Percentiles rank a stretch among this genome's conserved stretches.
These are phyloP conservation scores for Cephus runcator DNA, from an alignment of 2,888 invertebrate species.

Conservation along the genomic window DNA sequence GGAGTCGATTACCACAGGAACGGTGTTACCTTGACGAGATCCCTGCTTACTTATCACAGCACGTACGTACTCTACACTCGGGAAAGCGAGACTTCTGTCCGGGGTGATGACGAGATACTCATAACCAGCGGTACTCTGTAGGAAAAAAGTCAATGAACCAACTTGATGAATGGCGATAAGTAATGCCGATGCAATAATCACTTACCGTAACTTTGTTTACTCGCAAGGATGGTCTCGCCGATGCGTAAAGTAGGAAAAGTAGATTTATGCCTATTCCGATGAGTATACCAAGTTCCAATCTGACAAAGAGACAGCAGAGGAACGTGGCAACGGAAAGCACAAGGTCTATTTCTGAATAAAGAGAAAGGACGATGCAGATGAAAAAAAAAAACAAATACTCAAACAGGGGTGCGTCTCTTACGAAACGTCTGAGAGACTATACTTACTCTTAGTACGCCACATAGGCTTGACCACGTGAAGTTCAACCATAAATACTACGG, in stretches of 20 bases:
- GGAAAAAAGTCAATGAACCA: slow-evolving; percentile 27
- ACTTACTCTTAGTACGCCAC: slow-evolving; percentile 74
- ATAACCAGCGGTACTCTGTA: slow-evolving; percentile 67
- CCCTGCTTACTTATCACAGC: slow-evolving; percentile 80
- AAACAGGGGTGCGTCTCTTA: background rate
- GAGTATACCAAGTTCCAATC: slow-evolving; percentile 76
- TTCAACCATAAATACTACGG: slow-evolving; percentile 77
- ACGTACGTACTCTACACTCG: slow-evolving; percentile 74
- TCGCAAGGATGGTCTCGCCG: slow-evolving; percentile 72
- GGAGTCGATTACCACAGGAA: slow-evolving; percentile 73
- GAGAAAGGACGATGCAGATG: background rate
- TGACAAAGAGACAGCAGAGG: slow-evolving; percentile 72
- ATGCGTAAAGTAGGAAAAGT: slow-evolving; percentile 71
- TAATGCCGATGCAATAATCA: slow-evolving; percentile 3
- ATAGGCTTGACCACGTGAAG: slow-evolving; percentile 73
- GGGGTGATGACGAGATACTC: slow-evolving; percentile 72
- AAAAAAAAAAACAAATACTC: background rate
- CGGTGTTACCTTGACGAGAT: slow-evolving; percentile 68
- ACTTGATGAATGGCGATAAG: background rate
- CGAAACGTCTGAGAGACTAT: background rate
- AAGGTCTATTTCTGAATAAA: slow-evolving; percentile 72
- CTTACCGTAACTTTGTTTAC: slow-evolving; percentile 69
- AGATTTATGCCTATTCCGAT: slow-evolving; percentile 74
- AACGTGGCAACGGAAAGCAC: slow-evolving; percentile 75
- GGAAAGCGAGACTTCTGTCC: slow-evolving; percentile 73